Conservation (phyloP, 2,888 invertebrate species). For the Nebria salina region DNA sequence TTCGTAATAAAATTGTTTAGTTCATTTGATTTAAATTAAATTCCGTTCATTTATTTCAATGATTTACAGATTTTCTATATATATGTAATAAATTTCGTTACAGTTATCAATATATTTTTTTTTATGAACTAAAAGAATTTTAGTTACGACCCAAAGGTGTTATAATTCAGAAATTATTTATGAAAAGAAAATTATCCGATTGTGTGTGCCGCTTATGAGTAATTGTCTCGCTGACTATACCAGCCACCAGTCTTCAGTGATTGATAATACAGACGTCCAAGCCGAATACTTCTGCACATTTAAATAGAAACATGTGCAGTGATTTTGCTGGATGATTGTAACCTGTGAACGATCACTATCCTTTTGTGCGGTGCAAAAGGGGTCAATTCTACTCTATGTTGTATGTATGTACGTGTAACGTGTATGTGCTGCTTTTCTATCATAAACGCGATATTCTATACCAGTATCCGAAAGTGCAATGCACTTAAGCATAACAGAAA, state of each 20-base stretch:
- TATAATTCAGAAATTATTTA: constrained; percentile 32
- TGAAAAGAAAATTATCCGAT: constrained; percentile 2
- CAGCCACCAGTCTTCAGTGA: constrained; percentile 35
- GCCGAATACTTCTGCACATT: not conserved
- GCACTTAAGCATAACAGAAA: constrained; percentile 26
- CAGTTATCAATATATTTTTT: not conserved
- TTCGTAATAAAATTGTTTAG: not conserved
- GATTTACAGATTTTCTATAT: not conserved
- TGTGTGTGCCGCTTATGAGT: constrained; percentile 19
- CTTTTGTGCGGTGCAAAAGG: constrained; percentile 14
- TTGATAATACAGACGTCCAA: constrained; percentile 33
- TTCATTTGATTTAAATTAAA: not conserved
- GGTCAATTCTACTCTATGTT: constrained; percentile 37
- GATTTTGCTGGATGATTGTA: constrained; percentile 16
- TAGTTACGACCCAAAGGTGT: not conserved
- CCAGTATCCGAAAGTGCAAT: constrained; percentile 35
- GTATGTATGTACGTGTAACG: constrained; percentile 4
- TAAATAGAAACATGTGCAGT: constrained; percentile 5
- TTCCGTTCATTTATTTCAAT: not conserved
- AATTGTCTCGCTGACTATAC: not conserved
- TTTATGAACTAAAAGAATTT: not conserved
- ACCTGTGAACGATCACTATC: constrained; percentile 23
- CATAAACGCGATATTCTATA: constrained; percentile 38
- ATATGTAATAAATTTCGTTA: not conserved
- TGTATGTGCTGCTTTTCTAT: constrained; percentile 26